A percentile compares a stretch with the other conserved stretches of the same genome.
phyloP scores from a whole-genome alignment of 2,113 vertebrate genomes.

The Zootoca vivipara region DNA sequence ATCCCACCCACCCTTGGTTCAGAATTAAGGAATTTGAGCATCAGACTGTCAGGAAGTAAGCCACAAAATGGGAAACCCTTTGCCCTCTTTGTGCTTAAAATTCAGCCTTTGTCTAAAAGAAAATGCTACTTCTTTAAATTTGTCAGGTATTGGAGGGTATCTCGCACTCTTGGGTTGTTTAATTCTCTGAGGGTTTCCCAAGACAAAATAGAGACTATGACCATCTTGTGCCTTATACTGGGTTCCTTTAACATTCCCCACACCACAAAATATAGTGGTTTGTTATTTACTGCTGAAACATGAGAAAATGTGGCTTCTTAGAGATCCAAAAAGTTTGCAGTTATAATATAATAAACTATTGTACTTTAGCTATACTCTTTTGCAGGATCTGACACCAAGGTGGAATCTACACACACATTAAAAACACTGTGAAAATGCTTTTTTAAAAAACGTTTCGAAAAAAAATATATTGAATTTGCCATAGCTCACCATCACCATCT shows the following conservation, averaged over 20 bases:
- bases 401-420: too few species aligned
- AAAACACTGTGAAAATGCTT: too few species aligned
- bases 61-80: too few species aligned
- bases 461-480: too few species aligned
- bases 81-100: too few species aligned
- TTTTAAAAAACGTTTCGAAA: too few species aligned
- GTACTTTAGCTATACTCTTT: not conserved
- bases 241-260: not conserved
- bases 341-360: not conserved
- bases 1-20: too few species aligned
- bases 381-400: not conserved
- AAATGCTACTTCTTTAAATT: not conserved
- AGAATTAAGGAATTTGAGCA: too few species aligned
- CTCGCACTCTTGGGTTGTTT: not conserved
- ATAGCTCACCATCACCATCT: too few species aligned
- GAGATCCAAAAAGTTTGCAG: not conserved
- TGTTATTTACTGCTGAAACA: not conserved
- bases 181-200: not conserved
- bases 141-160: not conserved
- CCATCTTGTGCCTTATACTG: not conserved
- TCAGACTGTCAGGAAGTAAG: too few species aligned
- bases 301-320: not conserved
- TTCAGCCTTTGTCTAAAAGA: too few species aligned
- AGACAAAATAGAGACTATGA: not conserved
- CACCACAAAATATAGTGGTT: not conserved